phyloP scores from a whole-genome alignment of 2,888 invertebrate genomes.

The Apotomis turbidana region DNA sequence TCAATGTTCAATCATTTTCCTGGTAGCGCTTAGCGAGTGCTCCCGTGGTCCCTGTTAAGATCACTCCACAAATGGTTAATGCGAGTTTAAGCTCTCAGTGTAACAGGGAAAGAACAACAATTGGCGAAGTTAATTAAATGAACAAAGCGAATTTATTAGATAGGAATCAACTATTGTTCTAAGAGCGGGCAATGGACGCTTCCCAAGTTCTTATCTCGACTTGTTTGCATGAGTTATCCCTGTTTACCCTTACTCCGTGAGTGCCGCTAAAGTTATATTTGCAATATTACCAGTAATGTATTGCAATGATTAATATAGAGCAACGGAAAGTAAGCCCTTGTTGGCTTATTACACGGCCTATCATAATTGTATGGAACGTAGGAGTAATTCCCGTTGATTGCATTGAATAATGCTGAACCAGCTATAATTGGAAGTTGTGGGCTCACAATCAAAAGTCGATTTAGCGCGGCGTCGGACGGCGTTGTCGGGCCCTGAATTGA shows the following conservation, averaged over 20 bases:
- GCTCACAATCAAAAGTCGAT: slow-evolving; percentile 39
- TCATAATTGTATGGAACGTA: background rate
- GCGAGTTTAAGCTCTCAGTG: slow-evolving; percentile 53
- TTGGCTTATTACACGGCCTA: background rate
- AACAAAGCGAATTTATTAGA: slow-evolving; percentile 70
- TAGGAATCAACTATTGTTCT: slow-evolving; percentile 69
- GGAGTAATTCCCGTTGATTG: slow-evolving; percentile 4
- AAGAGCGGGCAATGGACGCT: slow-evolving; percentile 61
- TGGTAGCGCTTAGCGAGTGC: slow-evolving; percentile 55
- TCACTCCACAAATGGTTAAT: slow-evolving; percentile 53
- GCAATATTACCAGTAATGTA: slow-evolving; percentile 13
- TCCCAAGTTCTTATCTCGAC: slow-evolving; percentile 68
- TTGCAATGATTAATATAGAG: slow-evolving; percentile 6
- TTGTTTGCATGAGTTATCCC: slow-evolving; percentile 63
- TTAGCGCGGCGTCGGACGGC: slow-evolving; percentile 19
- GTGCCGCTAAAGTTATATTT: slow-evolving; percentile 25
- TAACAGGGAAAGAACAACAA: slow-evolving; percentile 61
- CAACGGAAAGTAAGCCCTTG: background rate
- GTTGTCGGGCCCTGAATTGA: slow-evolving; percentile 24
- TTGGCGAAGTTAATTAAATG: slow-evolving; percentile 74
- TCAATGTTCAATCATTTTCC: slow-evolving; percentile 62
- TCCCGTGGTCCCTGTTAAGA: slow-evolving; percentile 48
- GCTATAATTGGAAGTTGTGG: slow-evolving; percentile 20
- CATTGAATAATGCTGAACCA: slow-evolving; percentile 24
- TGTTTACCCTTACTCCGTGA: slow-evolving; percentile 45